phyloP scores from a whole-genome alignment of 2,113 vertebrate genomes.

The Channa maculata region DNA sequence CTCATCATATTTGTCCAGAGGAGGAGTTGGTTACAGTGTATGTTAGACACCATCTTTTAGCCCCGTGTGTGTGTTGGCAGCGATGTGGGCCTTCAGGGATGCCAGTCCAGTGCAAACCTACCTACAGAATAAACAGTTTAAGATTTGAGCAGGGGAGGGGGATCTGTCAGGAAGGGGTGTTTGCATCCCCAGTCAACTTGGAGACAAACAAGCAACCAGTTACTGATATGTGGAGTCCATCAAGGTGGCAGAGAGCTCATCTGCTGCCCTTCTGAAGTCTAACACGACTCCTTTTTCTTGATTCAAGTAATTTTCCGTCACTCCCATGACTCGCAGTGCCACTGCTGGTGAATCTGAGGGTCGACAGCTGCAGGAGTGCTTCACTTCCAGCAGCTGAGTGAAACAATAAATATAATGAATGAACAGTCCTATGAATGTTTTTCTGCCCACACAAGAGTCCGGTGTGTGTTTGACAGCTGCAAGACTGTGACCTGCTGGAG shows the following conservation, averaged over 20 bases:
- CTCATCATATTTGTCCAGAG: background rate
- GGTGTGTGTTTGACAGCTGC: constrained; percentile 39
- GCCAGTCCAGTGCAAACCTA: constrained; percentile 78
- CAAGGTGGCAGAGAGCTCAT: constrained; percentile 21
- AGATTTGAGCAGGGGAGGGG: constrained; percentile 14
- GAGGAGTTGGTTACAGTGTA: constrained; percentile 74
- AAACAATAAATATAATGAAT: constrained; percentile 64
- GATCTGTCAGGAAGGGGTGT: background rate
- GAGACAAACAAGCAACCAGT: constrained; percentile 27
- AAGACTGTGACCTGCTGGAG: constrained; percentile 4
- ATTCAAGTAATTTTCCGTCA: constrained; percentile 58
- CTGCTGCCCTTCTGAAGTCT: background rate
- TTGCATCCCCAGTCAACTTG: constrained; percentile 8
- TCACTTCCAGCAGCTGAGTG: constrained; percentile 25
- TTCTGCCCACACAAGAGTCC: constrained; percentile 21
- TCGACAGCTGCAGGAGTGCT: constrained; percentile 22
- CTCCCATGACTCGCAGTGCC: constrained; percentile 27
- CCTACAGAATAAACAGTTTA: constrained; percentile 62
- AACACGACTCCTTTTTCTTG: constrained; percentile 32
- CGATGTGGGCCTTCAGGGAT: constrained; percentile 19
- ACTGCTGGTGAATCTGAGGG: constrained; percentile 27
- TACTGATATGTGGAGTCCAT: constrained; percentile 45
- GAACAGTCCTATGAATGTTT: constrained; percentile 6
- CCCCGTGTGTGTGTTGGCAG: background rate
- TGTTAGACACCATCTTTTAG: constrained; percentile 16